Evolutionary conservation across 2,797 vertebrate species (phyloP).

Genomic region (Lepus oiostolus): DNA sequence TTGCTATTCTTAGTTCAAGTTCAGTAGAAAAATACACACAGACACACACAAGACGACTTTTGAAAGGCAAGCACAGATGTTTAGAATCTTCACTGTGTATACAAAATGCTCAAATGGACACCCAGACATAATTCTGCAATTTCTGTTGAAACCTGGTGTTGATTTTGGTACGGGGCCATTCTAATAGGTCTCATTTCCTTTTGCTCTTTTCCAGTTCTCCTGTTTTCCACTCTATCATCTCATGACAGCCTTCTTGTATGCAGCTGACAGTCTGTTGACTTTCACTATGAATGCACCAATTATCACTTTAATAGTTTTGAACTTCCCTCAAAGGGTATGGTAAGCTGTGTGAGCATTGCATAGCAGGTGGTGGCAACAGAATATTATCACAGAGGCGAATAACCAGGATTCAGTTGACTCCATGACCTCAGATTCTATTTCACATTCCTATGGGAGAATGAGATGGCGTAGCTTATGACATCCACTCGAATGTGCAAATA

Average conservation of each 20-base stretch:
- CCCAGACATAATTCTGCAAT: not conserved
- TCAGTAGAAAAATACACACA: not conserved
- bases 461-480: not conserved
- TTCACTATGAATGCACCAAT: constrained; percentile 59
- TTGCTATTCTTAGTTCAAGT: not conserved
- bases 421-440: constrained; percentile 25
- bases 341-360: not conserved
- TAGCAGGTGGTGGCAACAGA: not conserved
- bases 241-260: constrained; percentile 15
- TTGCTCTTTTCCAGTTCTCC: not conserved
- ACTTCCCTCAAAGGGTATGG: constrained; percentile 18
- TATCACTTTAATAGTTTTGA: constrained; percentile 50
- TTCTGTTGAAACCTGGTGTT: not conserved
- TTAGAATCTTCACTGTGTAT: not conserved
- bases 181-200: not conserved
- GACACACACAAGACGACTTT: not conserved
- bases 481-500: constrained; percentile 8
- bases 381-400: constrained; percentile 2
- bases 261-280: constrained; percentile 60
- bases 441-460: not conserved
- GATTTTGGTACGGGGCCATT: not conserved
- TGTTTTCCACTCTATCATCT: not conserved
- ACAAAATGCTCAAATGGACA: not conserved
- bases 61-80: not conserved
- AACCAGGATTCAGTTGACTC: not conserved